These are phyloP conservation scores for Myotis pilosus DNA, from an alignment of 2,797 vertebrate species.

Conservation along the genomic window DNA sequence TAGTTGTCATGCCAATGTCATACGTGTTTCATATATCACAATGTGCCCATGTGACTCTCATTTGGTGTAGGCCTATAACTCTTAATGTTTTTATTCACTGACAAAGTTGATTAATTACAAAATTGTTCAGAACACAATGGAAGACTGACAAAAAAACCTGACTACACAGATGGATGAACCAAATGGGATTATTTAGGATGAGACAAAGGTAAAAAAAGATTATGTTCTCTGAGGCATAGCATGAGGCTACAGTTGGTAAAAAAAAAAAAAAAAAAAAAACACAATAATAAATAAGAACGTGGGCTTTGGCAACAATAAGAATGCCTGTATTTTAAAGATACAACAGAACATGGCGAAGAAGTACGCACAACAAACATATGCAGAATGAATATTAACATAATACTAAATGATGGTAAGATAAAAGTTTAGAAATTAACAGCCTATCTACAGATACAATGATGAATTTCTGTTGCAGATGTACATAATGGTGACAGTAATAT, in stretches of 20 bases:
- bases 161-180: constrained; percentile 34
- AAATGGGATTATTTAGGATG: constrained; percentile 39
- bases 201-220: constrained; percentile 6
- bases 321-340: not conserved
- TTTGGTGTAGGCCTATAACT: not conserved
- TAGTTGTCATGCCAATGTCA: not conserved
- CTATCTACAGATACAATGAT: not conserved
- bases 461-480: not conserved
- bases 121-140: constrained; percentile 15
- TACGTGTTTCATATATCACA: not conserved
- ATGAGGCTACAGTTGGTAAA: not conserved
- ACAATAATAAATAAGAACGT: not conserved
- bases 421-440: not conserved
- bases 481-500: not conserved
- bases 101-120: constrained; percentile 5
- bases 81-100: not conserved
- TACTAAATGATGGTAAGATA: not conserved
- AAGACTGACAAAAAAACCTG: constrained; percentile 28
- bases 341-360: not conserved
- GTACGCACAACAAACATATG: not conserved
- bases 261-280: not conserved
- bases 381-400: not conserved
- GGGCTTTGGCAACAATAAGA: not conserved
- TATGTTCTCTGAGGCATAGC: constrained; percentile 36
- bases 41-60: not conserved